Base-by-base conservation (phyloP, 2,888 invertebrate species). In the Leucania comma region DNA sequence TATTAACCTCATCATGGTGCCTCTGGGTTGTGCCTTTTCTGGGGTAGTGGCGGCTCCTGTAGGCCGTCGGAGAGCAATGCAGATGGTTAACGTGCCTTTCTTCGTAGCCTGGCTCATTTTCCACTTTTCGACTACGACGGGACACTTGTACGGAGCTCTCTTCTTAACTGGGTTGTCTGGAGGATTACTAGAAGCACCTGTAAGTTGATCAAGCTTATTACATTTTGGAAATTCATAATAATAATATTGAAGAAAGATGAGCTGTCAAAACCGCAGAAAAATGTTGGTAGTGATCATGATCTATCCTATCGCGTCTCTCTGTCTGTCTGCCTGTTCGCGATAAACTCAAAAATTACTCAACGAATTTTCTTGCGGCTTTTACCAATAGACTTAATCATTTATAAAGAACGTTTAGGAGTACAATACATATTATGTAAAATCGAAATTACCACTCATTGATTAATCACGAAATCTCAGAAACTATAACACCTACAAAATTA, bases 181-280 rank as follows among this genome's bases (percentile, higher is more conserved):
- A 67, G 98, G 98, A 66, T 93, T 98, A 12, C 95, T 98, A 78
- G 98, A 98, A 93, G 98, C 98, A 73, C 98, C 98, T 26, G 98
- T 97, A 94, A 96, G 96, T 96, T 80, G 51, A 10, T 51, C 14
- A 46, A 20, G 24, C 48, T 29, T 29, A 29, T 42, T 17, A 29
- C 20, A 51, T 68, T 51, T 22, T 22, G 22, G 22, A 3, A n/a
- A n/a, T n/a, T n/a, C n/a, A n/a, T n/a, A n/a, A n/a, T n/a, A n/a
- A n/a, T n/a, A n/a, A n/a, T n/a, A n/a, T n/a, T n/a, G n/a, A n/a
- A n/a, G 26, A 35, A 22, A 35, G 17, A 54, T 17, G 17, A 22
- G n/a, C 0, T 51, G 22, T 24, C 5, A 14, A 22, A 51, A 51
- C 12, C 4, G 12, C 50, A 24, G 50, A 5, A 50, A 50, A 12